These are phyloP conservation scores for Sebastes oblongus DNA, from an alignment of 2,797 vertebrate genomes.

Conservation along the genomic window DNA sequence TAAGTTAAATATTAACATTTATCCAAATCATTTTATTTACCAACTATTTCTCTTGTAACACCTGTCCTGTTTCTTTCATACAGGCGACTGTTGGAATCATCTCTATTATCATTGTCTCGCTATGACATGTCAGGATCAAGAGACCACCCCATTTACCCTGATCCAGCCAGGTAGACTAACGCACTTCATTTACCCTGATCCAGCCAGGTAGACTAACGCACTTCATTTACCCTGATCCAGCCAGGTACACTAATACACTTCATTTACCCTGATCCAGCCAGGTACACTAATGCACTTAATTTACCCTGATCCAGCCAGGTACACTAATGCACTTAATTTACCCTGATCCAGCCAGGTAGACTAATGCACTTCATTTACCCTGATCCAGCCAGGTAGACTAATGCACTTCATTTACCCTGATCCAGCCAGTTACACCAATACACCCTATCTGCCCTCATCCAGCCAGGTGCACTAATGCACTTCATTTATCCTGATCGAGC, in stretches of 20 bases:
- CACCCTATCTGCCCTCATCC: not conserved
- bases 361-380: not conserved
- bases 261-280: not conserved
- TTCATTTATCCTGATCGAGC: not conserved
- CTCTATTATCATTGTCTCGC: constrained; percentile 94
- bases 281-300: not conserved
- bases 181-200: not conserved
- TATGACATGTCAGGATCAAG: constrained; percentile 96
- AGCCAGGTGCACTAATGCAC: constrained; percentile 67
- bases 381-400: constrained; percentile 66
- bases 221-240: constrained; percentile 98
- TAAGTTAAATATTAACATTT: not conserved
- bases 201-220: constrained; percentile 57
- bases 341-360: not conserved
- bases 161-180: constrained; percentile 90
- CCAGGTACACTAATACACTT: constrained; percentile 82
- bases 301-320: not conserved
- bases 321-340: not conserved
- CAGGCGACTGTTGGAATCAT: constrained; percentile 97
- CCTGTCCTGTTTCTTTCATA: constrained; percentile 26
- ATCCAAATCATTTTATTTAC: not conserved
- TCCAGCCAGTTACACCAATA: not conserved
- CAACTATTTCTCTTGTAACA: not conserved
- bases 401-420: not conserved
- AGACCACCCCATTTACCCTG: constrained; percentile 99